Base-by-base conservation (phyloP, 2,888 invertebrate species). In the Augochlorella aurata region DNA sequence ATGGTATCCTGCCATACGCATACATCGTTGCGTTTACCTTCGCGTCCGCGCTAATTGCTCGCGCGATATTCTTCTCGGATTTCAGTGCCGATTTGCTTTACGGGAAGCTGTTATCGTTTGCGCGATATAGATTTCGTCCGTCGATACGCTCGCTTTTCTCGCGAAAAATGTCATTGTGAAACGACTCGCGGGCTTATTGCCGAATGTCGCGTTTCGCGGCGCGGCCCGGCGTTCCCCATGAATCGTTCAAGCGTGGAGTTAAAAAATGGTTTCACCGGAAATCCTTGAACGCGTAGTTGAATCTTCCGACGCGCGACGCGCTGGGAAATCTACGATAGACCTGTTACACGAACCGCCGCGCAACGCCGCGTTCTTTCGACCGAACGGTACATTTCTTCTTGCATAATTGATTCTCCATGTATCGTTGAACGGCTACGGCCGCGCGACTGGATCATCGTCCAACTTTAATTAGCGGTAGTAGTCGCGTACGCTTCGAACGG, bases 401-500 rank as follows among this genome's bases (percentile, higher is more conserved):
- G 38, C 38, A 38, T 38, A 5, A 38, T 38, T 38, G 38, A 38
- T 38, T 38, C 5, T 38, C 38, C 38, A 38, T 5, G 38, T 38
- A 38, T 38, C 7, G 38, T 38, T 38, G 38, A 38, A 38, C 38
- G 7, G 38, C 38, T 12, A 47, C 2, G 47, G 12, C 1, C 47
- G 47, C 47, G 47, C 47, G 47, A 47, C 8, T 24, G 29, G 71
- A 69, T 67, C 79, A 77, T 85, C 74, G 77, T 87, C 76, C 76
- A 78, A 73, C 52, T 67, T 61, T 75, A 71, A 82, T 84, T 86
- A 78, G 58, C 69, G 66, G 74, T 16, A 38, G 83, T 77, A 74
- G 49, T 63, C 69, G 50, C n/a, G 52, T 24, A 58, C 70, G 70
- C 69, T 77, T 67, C 61, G 72, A 77, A 65, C 44, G n/a, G n/a